Evolutionary conservation across 2,888 invertebrate species (phyloP).

Genomic region (Ditula angustiorana): DNA sequence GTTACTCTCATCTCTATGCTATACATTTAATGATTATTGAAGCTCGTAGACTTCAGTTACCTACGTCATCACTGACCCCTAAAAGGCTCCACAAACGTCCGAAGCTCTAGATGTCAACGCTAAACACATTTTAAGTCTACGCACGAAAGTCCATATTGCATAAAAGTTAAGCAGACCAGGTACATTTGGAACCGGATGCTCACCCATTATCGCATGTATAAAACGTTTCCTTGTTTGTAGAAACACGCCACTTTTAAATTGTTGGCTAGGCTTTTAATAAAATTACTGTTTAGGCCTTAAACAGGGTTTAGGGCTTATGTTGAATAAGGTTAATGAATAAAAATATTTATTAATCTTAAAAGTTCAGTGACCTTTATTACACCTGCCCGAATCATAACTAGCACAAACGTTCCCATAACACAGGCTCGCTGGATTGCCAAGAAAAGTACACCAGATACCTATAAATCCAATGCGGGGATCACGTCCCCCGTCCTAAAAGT

Average conservation of each 20-base stretch:
- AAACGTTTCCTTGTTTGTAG: conserved; percentile 51
- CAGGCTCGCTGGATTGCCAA: too few relatives aligned
- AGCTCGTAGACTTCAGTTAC: background rate
- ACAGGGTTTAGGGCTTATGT: background rate
- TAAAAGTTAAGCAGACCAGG: background rate
- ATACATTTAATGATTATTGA: background rate
- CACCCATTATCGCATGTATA: conserved; percentile 56
- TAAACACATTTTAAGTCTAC: conserved; percentile 1
- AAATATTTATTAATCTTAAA: too few relatives aligned
- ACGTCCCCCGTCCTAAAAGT: too few relatives aligned
- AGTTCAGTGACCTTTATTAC: too few relatives aligned
- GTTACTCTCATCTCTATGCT: too few relatives aligned
- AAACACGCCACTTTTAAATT: conserved; percentile 47
- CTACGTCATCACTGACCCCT: background rate
- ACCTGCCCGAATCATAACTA: too few relatives aligned
- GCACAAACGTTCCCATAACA: too few relatives aligned
- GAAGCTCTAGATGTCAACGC: background rate
- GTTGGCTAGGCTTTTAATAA: background rate
- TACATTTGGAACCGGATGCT: conserved; percentile 47
- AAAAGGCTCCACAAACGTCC: background rate
- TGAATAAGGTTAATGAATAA: background rate
- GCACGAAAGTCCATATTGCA: background rate
- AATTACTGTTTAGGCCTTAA: background rate
- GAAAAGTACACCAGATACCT: too few relatives aligned
- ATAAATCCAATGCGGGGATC: too few relatives aligned